These are phyloP conservation scores for Lagria hirta DNA, from an alignment of 2,888 invertebrate species.

Conservation along the genomic window DNA sequence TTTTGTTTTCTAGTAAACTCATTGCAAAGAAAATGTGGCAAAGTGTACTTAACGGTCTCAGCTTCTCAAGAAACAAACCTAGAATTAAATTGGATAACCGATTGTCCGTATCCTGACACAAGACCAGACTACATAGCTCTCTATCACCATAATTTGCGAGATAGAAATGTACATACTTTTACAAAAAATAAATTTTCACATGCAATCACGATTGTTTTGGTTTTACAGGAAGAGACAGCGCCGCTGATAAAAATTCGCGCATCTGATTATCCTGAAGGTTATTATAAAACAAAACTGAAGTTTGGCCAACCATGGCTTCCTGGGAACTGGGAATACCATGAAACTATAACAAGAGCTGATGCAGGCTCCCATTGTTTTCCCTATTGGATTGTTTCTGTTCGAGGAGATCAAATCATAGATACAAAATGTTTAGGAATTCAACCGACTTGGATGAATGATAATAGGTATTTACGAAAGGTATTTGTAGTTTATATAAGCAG, in stretches of 20 bases:
- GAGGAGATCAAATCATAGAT: constrained; percentile 59
- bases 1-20: constrained; percentile 8
- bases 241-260: constrained; percentile 50
- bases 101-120: constrained; percentile 47
- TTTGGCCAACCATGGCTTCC: constrained; percentile 61
- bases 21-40: constrained; percentile 48
- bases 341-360: constrained; percentile 44
- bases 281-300: constrained; percentile 58
- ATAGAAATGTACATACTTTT: constrained; percentile 43
- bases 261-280: constrained; percentile 53
- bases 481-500: too few relatives aligned
- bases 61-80: constrained; percentile 55
- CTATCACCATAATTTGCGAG: constrained; percentile 46
- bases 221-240: constrained; percentile 53
- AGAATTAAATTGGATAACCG: constrained; percentile 58
- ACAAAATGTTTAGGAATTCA: constrained; percentile 75
- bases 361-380: constrained; percentile 64
- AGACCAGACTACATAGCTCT: constrained; percentile 48
- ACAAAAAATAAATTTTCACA: too few relatives aligned
- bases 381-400: constrained; percentile 71
- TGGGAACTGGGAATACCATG: constrained; percentile 60
- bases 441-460: constrained; percentile 83
- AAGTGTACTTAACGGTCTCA: constrained; percentile 58
- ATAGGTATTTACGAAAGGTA: constrained; percentile 52
- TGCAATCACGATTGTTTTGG: too few relatives aligned